Conservation (phyloP, 2,888 invertebrate species). For the Lissonota sp. region DNA sequence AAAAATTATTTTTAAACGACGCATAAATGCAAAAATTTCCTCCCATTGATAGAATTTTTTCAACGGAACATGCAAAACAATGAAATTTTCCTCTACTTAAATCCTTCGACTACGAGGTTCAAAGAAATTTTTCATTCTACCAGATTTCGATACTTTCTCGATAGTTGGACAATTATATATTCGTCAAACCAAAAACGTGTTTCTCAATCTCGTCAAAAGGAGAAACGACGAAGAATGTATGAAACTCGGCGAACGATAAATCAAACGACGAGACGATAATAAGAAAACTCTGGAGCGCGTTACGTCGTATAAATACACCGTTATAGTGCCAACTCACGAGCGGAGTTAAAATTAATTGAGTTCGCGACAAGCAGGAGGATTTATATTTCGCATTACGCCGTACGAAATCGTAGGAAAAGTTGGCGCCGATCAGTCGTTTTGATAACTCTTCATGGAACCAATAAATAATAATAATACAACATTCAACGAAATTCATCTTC, state of each 20-base stretch:
- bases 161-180: conserved; percentile 37
- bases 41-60: no score
- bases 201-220: conserved; percentile 29
- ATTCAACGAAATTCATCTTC: background rate
- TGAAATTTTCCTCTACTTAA: no score
- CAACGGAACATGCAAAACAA: no score
- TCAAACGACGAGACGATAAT: conserved; percentile 43
- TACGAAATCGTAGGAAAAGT: conserved; percentile 44
- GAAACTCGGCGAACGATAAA: conserved; percentile 44
- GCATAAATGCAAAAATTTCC: no score
- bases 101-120: no score
- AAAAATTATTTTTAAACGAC: no score
- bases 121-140: no score
- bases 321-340: conserved; percentile 48
- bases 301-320: conserved; percentile 28
- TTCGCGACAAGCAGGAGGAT: conserved; percentile 53
- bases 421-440: conserved; percentile 53
- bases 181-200: conserved; percentile 41
- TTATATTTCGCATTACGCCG: conserved; percentile 35
- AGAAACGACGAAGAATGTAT: conserved; percentile 33
- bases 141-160: background rate
- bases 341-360: conserved; percentile 58
- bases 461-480: background rate
- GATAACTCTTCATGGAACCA: conserved; percentile 27
- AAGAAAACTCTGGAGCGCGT: conserved; percentile 14